Base-by-base conservation (phyloP, 1,140 invertebrate genomes). In the Trinorchestia longiramus region DNA sequence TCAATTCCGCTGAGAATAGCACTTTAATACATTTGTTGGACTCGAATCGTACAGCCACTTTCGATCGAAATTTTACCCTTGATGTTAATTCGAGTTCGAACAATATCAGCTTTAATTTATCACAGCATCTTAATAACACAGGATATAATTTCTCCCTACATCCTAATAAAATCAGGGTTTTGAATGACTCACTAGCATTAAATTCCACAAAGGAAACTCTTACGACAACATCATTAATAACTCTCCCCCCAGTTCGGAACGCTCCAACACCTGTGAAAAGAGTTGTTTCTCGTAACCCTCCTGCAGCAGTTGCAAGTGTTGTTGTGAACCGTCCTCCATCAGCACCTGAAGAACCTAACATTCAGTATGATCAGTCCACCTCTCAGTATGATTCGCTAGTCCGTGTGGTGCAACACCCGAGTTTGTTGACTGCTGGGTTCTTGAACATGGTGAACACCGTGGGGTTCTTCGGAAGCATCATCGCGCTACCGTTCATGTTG, bases 351-450 rank as follows among this genome's bases (percentile, higher is more conserved):
- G 11, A 42, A 44, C 44, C 92, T 23, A 94, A 94, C 92, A 43
- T 94, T 8, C 11, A 44, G 19, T 36, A 94, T 43, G 43, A 44
- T 0, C 6, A 42, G 40, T 11, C 41, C 15, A 42, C 44, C 6
- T 94, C 92, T 44, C 92, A 94, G 92, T 94, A 47, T 40, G 92
- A 94, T 15, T 45, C 92, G 0, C 36, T 94, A 36, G 92, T 94
- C 15, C 43, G 40, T 6, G 92, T 43, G 4, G 44, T 94, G 3
- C 92, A 47, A 15, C 92, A 47, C 92, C 92, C 92, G 0, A 94
- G 92, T 47, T 36, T 44, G 44, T n/a, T 94, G 43, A 94, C 92
- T 8, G 92, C 36, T 17, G 92, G 92, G 17, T 11, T 94, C 0
- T 40, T 94, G 6, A 43, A 94, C 40, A n/a, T 94, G 41, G 92